Conservation (phyloP, 2,888 invertebrate genomes). For the Antheraea yamamai region DNA sequence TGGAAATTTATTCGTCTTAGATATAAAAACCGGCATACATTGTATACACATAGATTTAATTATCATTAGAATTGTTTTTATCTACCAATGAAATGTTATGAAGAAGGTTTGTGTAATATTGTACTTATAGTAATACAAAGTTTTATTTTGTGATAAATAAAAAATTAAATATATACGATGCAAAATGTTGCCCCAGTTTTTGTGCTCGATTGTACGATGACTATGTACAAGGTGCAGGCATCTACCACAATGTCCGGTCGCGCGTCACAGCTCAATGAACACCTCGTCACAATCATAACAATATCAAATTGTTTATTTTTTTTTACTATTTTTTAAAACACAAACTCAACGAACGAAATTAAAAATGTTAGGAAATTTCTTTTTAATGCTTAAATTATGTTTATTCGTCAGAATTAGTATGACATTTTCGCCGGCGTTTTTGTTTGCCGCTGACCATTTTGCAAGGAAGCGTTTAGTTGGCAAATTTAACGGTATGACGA, state of each 20-base stretch:
- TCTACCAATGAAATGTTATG: neutral
- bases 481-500: neutral
- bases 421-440: neutral
- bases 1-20: too few species aligned
- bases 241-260: conserved; percentile 67
- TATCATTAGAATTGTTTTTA: neutral
- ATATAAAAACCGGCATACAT: too few species aligned
- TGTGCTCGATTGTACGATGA: conserved; percentile 40
- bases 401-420: neutral
- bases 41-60: too few species aligned
- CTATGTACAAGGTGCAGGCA: conserved; percentile 48
- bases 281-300: conserved; percentile 44
- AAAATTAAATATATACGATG: neutral
- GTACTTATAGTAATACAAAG: neutral
- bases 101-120: neutral
- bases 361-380: neutral
- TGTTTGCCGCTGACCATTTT: neutral
- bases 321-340: neutral
- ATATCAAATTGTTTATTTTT: conserved; percentile 8
- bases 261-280: conserved; percentile 60
- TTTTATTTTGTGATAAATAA: neutral
- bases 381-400: neutral
- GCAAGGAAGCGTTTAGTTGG: neutral
- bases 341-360: neutral
- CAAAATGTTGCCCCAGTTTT: conserved; percentile 29